These are phyloP conservation scores for Xestia sexstrigata DNA, from an alignment of 2,888 invertebrate genomes.

Conservation along the genomic window DNA sequence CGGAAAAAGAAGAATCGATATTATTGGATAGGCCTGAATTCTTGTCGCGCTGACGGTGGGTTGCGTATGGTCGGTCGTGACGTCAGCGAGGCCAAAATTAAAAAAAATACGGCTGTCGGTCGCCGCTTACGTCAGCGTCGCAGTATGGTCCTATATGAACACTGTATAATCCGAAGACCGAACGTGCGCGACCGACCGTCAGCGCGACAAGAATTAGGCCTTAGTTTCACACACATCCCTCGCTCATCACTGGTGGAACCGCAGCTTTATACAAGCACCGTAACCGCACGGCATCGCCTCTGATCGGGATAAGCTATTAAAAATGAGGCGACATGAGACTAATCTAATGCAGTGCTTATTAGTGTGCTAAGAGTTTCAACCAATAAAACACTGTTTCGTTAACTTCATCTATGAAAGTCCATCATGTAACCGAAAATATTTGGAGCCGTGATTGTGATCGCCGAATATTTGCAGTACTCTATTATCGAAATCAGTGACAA, in stretches of 20 bases:
- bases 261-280: background rate
- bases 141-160: too few species aligned
- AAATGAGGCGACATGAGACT: background rate
- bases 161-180: too few species aligned
- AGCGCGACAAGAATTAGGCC: too few species aligned
- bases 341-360: background rate
- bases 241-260: too few species aligned
- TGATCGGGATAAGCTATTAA: background rate
- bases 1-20: too few species aligned
- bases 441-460: constrained; percentile 50
- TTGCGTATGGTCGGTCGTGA: too few species aligned
- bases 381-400: background rate
- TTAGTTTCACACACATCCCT: background rate
- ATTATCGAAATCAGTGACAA: constrained; percentile 68
- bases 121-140: too few species aligned
- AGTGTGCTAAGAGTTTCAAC: background rate
- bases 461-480: constrained; percentile 47
- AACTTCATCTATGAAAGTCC: constrained; percentile 5
- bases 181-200: too few species aligned
- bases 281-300: background rate
- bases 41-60: too few species aligned
- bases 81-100: too few species aligned
- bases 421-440: background rate
- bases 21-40: too few species aligned
- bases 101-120: too few species aligned